phyloP scores from a whole-genome alignment of 1,140 invertebrate species.

The Lepidurus couesii region DNA sequence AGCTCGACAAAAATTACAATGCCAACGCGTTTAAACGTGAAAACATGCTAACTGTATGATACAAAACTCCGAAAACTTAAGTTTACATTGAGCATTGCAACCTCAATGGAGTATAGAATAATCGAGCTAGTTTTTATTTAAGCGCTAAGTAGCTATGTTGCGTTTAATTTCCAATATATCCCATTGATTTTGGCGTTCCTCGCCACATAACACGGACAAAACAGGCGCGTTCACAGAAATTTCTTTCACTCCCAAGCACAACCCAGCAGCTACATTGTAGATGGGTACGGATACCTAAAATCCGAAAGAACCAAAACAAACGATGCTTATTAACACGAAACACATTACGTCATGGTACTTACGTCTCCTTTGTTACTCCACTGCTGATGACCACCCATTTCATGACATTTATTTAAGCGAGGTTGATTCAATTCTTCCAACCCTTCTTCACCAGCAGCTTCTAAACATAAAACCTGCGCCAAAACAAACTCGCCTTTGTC shows the following conservation, averaged over 20 bases:
- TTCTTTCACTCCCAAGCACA: conserved; percentile 57
- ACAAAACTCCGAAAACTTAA: not conserved
- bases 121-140: not conserved
- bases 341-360: conserved; percentile 40
- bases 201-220: conserved; percentile 65
- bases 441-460: conserved; percentile 56
- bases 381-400: conserved; percentile 79
- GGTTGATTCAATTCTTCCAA: conserved; percentile 45
- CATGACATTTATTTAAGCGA: conserved; percentile 80
- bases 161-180: conserved; percentile 53
- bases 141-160: not conserved
- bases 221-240: conserved; percentile 46
- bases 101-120: not conserved
- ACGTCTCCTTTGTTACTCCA: conserved; percentile 72
- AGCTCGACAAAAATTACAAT: not conserved
- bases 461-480: conserved; percentile 75
- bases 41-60: not conserved
- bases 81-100: not conserved
- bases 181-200: conserved; percentile 58
- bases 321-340: no score
- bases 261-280: conserved; percentile 79
- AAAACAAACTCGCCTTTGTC: conserved; percentile 77
- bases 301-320: not conserved
- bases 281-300: conserved; percentile 62
- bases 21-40: not conserved